Evolutionary conservation across 2,888 invertebrate species (phyloP).

Genomic region (Melieria picta): DNA sequence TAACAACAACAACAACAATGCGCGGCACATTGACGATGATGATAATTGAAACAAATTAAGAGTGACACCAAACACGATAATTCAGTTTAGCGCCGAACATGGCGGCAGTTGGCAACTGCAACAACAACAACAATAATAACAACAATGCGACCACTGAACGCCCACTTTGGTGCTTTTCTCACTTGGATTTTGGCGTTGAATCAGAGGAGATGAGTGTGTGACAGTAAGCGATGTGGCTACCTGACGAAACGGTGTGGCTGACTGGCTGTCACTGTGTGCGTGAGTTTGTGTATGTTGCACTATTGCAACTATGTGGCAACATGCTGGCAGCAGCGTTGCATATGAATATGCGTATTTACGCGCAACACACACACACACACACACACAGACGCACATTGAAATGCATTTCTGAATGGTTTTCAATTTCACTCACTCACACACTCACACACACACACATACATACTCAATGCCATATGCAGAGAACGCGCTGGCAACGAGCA

Average conservation of each 20-base stretch:
- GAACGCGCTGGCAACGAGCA: neutral
- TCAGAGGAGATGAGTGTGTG: too few species aligned
- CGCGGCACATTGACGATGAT: constrained; percentile 22
- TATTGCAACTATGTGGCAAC: neutral
- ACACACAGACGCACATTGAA: neutral
- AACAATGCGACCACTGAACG: neutral
- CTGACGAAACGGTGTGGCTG: too few species aligned
- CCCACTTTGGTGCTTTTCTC: neutral
- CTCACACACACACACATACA: neutral
- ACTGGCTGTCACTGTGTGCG: too few species aligned
- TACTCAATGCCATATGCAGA: neutral
- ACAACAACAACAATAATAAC: neutral
- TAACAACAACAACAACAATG: neutral
- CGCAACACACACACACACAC: constrained; percentile 11
- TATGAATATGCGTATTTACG: neutral
- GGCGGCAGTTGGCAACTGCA: neutral
- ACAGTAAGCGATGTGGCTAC: too few species aligned
- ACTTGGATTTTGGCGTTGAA: too few species aligned
- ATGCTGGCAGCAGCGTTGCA: neutral
- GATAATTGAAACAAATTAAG: constrained; percentile 60
- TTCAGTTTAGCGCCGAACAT: constrained; percentile 50
- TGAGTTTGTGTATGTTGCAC: too few species aligned
- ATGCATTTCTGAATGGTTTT: neutral
- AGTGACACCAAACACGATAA: constrained; percentile 60
- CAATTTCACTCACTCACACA: neutral